Conservation (phyloP, 2,888 invertebrate genomes). For the Atrina japonica region DNA sequence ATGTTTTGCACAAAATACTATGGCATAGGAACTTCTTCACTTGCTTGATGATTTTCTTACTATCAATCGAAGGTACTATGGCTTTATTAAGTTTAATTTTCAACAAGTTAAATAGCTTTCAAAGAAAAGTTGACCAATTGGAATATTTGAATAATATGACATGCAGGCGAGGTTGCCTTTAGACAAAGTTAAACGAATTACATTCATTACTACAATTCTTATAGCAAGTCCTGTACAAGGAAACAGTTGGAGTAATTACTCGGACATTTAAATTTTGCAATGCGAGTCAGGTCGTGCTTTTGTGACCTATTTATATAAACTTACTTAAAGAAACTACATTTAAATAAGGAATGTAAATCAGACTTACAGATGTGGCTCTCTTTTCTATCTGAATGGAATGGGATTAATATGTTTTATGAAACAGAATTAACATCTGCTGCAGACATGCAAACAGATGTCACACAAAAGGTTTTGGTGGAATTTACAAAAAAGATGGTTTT, state of each 20-base stretch:
- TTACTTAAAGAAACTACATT: constrained; percentile 30
- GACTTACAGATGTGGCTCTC: constrained; percentile 30
- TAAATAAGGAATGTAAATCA: constrained; percentile 28
- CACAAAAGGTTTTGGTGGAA: constrained; percentile 26
- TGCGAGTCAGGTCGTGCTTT: constrained; percentile 32
- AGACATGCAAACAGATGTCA: constrained; percentile 25
- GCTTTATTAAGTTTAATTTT: constrained; percentile 21
- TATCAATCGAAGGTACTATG: constrained; percentile 25
- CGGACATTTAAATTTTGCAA: constrained; percentile 44
- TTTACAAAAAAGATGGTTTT: constrained; percentile 26
- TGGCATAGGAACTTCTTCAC: constrained; percentile 28
- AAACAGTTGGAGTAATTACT: constrained; percentile 24
- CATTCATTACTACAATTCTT: not conserved
- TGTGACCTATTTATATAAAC: constrained; percentile 27
- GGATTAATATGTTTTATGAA: constrained; percentile 25
- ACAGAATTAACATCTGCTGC: not conserved
- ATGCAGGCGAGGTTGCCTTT: constrained; percentile 36
- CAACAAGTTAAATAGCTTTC: constrained; percentile 27
- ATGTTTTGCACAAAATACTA: constrained; percentile 30
- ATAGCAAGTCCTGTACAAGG: constrained; percentile 19
- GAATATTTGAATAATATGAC: constrained; percentile 40
- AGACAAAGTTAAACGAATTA: constrained; percentile 18
- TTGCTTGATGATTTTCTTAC: constrained; percentile 41
- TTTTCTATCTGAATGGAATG: no score
- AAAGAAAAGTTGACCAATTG: constrained; percentile 7